Evolutionary conservation across 2,888 invertebrate species (phyloP), one percentile per base, ranked within the genome.

Genomic region (Orthosia cruda): DNA sequence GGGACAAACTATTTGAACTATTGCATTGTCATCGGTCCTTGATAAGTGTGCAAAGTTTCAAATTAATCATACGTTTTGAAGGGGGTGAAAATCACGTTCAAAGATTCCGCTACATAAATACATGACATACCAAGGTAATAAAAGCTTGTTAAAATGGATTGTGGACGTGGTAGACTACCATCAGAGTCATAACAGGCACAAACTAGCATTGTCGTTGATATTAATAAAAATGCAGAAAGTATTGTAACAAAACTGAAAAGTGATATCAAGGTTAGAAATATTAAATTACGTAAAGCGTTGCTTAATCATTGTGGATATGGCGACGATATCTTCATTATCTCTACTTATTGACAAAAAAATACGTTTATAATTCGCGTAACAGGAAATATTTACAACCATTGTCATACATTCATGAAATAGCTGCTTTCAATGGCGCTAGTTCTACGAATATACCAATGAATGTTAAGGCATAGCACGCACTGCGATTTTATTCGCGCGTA

Each of bases 341-440:
- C 52, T 54, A 54, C 26, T 12, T 18, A 50, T 66, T 66, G 49
- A 45, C 4, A 20, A 13, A 55, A 55, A 55, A 55, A 26, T 15
- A 55, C 15, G 3, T 16, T 55, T 15, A n/a, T 55, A 26, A 16
- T 16, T 32, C n/a, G 26, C 26, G 58, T 52, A 52, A 77, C 45
- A 45, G 45, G 50, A 58, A 77, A 68, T 69, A 69, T 77, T 74
- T 58, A 58, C 69, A 32, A 69, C 26, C 69, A 69, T 74, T 74
- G 58, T 69, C 78, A 13, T 62, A 77, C 47, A 69, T 74, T 58
- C 57, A 77, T 58, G 50, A 58, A 15, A 67, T 58, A 58, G 69
- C 23, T 26, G 23, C 7, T 15, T 69, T 59, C 16, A 75, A 59
- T 69, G 32, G 12, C 7, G 26, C 13, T 59, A 5, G 23, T 81